Conservation (phyloP, 2,888 invertebrate species). For the Sussaba pulchella region DNA sequence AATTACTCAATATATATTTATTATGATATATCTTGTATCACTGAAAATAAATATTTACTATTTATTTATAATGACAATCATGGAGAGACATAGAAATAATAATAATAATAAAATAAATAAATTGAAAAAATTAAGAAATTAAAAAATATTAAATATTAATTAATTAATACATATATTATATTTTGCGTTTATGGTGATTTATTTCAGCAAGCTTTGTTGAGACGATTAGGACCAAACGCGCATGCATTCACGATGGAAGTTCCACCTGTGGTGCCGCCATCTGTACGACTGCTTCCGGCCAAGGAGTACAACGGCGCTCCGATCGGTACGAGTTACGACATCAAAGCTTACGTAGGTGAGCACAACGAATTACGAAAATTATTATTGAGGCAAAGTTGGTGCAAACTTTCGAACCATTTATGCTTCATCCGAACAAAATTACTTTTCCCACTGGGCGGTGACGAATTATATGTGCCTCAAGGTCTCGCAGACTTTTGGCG, state of each 20-base stretch:
- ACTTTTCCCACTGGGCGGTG: not conserved
- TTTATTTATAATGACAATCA: too few relatives aligned
- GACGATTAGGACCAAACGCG: slow-evolving; percentile 91
- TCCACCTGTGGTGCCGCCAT: slow-evolving; percentile 94
- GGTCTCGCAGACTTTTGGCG: not conserved
- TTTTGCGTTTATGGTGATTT: slow-evolving; percentile 28
- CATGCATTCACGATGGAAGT: slow-evolving; percentile 93
- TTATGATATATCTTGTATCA: too few relatives aligned
- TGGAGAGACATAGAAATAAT: too few relatives aligned
- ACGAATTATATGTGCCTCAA: not conserved
- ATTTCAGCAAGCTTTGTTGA: slow-evolving; percentile 91
- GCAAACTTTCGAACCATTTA: slow-evolving; percentile 3
- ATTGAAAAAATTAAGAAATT: too few relatives aligned
- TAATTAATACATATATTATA: not conserved
- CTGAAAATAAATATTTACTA: too few relatives aligned
- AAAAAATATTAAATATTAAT: not conserved
- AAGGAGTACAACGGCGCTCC: slow-evolving; percentile 96
- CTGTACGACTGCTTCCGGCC: slow-evolving; percentile 95
- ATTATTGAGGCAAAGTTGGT: not conserved
- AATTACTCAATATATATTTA: too few relatives aligned
- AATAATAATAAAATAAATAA: too few relatives aligned
- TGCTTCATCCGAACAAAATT: not conserved
- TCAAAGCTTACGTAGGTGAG: slow-evolving; percentile 94
- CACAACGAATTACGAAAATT: slow-evolving; percentile 62
- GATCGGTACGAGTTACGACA: slow-evolving; percentile 96